Base-by-base conservation (phyloP, 2,888 invertebrate genomes). In the Dicycla oo region DNA sequence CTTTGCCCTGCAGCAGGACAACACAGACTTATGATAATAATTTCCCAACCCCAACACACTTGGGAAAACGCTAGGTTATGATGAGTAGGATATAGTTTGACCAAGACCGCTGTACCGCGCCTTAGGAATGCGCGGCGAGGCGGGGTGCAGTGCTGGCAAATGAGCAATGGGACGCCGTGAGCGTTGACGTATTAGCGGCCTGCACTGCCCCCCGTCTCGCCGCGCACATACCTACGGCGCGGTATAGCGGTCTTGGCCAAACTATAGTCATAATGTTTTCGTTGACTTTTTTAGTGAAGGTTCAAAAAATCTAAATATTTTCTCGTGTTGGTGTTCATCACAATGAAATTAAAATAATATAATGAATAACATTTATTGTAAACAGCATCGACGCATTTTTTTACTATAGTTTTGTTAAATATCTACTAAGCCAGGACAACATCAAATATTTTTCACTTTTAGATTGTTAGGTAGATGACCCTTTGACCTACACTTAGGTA, bases 321-420 rank as follows among this genome's bases (percentile, higher is more conserved):
- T 26, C 23, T 26, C 23, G 18, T 23, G 51, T 26, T 53, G 7
- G n/a, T 61, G 2, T 66, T 43, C 3, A 23, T 38, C 15, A 62
- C 3, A 26, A 49, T n/a, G 1, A 26, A 51, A 43, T 26, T 2
- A 71, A 51, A 60, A 0, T 0, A 38, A 43, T 2, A 51, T 10
- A 10, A 18, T 23, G 0, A 57, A 30, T 18, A 20, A 49, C 13
- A 34, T 74, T 67, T 66, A 75, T 51, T 75, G 11, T 15, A 49
- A 56, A 57, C 15, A 47, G 2, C 18, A 30, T 23, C 0, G 58
- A 11, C 7, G 43, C 20, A 1, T 7, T 18, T 18, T 6, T 23
- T 1, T 18, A 10, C 26, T 5, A n/a, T 13, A 26, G 3, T 15
- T 38, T 38, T 26, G 23, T 45, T 23, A 6, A 30, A 18, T 40